phyloP scores from a whole-genome alignment of 2,888 invertebrate genomes.

The Mylabris sibirica region DNA sequence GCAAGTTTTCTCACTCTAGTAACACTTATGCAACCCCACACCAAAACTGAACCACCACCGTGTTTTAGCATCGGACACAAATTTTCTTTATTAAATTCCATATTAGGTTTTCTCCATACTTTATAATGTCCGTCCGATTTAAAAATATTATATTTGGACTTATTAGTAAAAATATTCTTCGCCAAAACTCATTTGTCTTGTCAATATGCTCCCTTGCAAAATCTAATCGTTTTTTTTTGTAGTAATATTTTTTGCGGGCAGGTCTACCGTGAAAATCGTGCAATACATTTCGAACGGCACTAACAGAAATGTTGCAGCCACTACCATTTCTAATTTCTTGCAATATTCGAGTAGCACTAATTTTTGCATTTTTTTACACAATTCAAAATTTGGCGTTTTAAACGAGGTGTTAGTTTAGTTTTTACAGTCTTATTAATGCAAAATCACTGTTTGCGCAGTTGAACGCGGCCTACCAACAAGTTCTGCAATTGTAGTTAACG shows the following conservation, averaged over 20 bases:
- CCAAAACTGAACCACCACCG: conserved; percentile 41
- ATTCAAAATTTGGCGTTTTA: neutral
- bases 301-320: neutral
- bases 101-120: conserved; percentile 38
- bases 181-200: neutral
- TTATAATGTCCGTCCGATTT: conserved; percentile 22
- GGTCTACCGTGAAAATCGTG: neutral
- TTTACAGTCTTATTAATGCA: neutral
- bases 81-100: conserved; percentile 34
- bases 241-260: neutral
- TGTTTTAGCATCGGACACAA: conserved; percentile 42
- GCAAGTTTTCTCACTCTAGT: too few species aligned
- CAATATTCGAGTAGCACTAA: neutral
- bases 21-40: conserved; percentile 41
- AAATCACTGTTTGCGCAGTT: neutral
- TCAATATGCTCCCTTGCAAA: too few species aligned
- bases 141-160: conserved; percentile 7
- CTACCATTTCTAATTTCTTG: conserved; percentile 14
- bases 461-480: neutral
- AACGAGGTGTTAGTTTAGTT: neutral
- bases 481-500: neutral
- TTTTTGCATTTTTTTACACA: conserved; percentile 6
- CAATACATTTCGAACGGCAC: neutral
- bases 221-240: too few species aligned
- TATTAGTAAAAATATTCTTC: neutral